phyloP scores from a whole-genome alignment of 2,797 vertebrate genomes.

The Gymnothorax javanicus region DNA sequence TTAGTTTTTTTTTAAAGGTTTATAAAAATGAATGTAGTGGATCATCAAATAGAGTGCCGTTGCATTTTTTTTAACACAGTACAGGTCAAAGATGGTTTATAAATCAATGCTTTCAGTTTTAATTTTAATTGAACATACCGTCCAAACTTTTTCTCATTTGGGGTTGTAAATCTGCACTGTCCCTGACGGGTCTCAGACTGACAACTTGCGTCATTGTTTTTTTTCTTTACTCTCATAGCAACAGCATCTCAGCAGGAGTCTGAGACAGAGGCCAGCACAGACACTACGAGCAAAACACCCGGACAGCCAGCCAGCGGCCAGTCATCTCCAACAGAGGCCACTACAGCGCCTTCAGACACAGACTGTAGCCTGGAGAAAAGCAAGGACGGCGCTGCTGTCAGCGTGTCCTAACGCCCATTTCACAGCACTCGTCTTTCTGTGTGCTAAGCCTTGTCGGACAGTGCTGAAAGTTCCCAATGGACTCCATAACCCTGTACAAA shows the following conservation, averaged over 20 bases:
- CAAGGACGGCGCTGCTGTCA: conserved; percentile 84
- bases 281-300: conserved; percentile 80
- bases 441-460: neutral
- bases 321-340: conserved; percentile 76
- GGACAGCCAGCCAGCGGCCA: conserved; percentile 74
- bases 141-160: too few relatives aligned
- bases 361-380: conserved; percentile 81
- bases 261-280: conserved; percentile 81
- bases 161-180: neutral
- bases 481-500: neutral
- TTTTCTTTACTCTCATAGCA: conserved; percentile 66
- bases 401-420: conserved; percentile 68
- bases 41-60: too few relatives aligned
- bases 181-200: neutral
- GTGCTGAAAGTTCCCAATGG: neutral
- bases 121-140: too few relatives aligned
- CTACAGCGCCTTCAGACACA: conserved; percentile 77
- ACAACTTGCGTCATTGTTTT: conserved; percentile 26
- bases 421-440: neutral
- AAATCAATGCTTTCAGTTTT: too few relatives aligned
- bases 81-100: too few relatives aligned
- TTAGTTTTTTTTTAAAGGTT: too few relatives aligned
- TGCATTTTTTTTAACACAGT: too few relatives aligned
- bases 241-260: conserved; percentile 93
- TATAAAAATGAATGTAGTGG: too few relatives aligned